Evolutionary conservation across 2,888 invertebrate species (phyloP).

Genomic region (Euphydryas editha): DNA sequence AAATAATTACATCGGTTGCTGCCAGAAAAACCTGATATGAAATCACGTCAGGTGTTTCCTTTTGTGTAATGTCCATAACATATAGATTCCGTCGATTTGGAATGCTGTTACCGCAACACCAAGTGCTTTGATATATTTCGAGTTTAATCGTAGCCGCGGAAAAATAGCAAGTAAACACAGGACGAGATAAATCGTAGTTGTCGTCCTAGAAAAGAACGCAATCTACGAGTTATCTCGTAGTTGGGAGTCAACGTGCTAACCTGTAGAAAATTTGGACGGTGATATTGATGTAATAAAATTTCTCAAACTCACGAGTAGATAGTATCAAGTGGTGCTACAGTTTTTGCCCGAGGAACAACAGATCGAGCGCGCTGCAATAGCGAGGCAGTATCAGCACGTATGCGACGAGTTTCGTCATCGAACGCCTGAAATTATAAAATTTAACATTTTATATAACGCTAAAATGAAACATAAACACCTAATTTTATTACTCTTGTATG

Average conservation of each 20-base stretch:
- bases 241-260: too few species aligned
- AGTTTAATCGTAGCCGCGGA: too few species aligned
- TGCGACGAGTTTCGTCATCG: slow-evolving; percentile 91
- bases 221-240: too few species aligned
- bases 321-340: slow-evolving; percentile 81
- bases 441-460: neutral
- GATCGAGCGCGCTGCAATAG: slow-evolving; percentile 89
- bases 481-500: neutral
- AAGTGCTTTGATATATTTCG: too few species aligned
- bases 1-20: slow-evolving; percentile 57
- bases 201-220: too few species aligned
- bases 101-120: too few species aligned
- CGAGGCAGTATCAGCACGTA: slow-evolving; percentile 90
- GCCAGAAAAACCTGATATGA: slow-evolving; percentile 71
- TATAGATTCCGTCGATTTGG: neutral
- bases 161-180: too few species aligned
- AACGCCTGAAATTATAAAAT: slow-evolving; percentile 84
- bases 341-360: slow-evolving; percentile 88
- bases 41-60: slow-evolving; percentile 49
- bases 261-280: too few species aligned
- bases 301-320: slow-evolving; percentile 80
- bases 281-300: neutral
- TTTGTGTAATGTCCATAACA: slow-evolving; percentile 10
- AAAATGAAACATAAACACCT: slow-evolving; percentile 5
- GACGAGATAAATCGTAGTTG: too few species aligned